phyloP scores from a whole-genome alignment of 2,113 vertebrate species.

The Siphamia tubifer region DNA sequence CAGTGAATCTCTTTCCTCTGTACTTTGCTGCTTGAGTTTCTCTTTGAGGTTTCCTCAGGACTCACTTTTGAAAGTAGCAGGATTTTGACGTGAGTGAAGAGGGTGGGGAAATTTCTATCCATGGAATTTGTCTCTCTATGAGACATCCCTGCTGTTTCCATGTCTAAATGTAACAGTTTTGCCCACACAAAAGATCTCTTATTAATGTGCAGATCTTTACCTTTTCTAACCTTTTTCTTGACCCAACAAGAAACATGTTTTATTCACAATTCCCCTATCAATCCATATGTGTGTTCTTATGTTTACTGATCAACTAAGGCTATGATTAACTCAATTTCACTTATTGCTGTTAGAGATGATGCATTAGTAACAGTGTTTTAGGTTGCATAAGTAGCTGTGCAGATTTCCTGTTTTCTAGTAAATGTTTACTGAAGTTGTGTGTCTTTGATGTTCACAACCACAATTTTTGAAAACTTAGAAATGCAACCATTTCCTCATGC shows the following conservation, averaged over 20 bases:
- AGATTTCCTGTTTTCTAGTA: conserved; percentile 8
- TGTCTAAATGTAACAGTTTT: background rate
- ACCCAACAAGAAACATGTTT: background rate
- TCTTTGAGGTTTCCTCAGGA: conserved; percentile 5
- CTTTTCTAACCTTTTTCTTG: background rate
- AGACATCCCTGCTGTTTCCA: conserved; percentile 49
- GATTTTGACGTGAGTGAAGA: conserved; percentile 26
- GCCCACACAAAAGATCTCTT: background rate
- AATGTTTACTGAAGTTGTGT: background rate
- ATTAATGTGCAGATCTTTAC: background rate
- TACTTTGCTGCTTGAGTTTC: conserved; percentile 25
- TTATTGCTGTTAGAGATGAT: background rate
- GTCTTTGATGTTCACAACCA: conserved; percentile 2
- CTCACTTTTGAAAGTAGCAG: background rate
- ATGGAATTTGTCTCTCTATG: conserved; percentile 31
- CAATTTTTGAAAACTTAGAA: background rate
- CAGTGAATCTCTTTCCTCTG: background rate
- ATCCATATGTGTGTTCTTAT: too few species aligned
- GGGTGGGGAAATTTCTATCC: conserved; percentile 67
- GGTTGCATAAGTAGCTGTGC: background rate
- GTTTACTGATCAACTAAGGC: background rate
- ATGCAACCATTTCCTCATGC: background rate
- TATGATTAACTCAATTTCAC: background rate
- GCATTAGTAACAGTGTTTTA: background rate
- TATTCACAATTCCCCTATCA: rapidly evolving